Base-by-base conservation (phyloP, 2,888 invertebrate species). In the Nomada ferruginata region DNA sequence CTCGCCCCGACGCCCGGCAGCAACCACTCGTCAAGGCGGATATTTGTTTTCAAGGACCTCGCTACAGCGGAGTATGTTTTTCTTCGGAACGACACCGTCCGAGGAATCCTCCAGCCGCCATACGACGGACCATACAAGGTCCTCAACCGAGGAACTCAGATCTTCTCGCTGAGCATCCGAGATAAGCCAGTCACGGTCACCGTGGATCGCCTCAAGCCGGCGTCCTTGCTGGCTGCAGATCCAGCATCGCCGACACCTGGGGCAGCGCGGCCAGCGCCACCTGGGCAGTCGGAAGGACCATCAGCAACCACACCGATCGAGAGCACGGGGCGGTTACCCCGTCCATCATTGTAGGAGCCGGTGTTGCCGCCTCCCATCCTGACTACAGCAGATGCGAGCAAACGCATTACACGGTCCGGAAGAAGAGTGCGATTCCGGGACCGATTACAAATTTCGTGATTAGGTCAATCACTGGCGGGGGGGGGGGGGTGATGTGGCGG, bases 11-110 rank as follows among this genome's bases (percentile, higher is more conserved):
- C 68, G 9, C 10, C 68, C 23, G 44, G 26, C 23, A 55, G 57
- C 53, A 10, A 23, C 15, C 57, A 57, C 2, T 5, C 53, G 3
- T 4, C 55, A 5, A 44, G 18, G 10, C 69, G 26, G 0, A 11
- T 57, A 3, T 57, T 69, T 57, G 53, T 69, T 26, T 69, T 59
- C 1, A 69, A 69, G 13, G 57, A 69, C 26, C 68, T 69, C 0
- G 44, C 57, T 0, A 15, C 20, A 18, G 23, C 57, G 44, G 57
- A 59, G 13, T 23, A 57, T 2, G 68, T 59, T 10, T 69, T 68
- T 44, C 44, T 68, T 10, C 68, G 57, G 11, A 26, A 68, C 57
- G 57, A 68, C 57, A 3, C 68, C 10, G 57, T 68, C 10, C n/a
- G 57, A 10, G 57, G 68, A 68, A 44, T 68, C 4, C 23, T 57